Conservation (phyloP, 2,888 invertebrate genomes). For the Habroteleia sp. region DNA sequence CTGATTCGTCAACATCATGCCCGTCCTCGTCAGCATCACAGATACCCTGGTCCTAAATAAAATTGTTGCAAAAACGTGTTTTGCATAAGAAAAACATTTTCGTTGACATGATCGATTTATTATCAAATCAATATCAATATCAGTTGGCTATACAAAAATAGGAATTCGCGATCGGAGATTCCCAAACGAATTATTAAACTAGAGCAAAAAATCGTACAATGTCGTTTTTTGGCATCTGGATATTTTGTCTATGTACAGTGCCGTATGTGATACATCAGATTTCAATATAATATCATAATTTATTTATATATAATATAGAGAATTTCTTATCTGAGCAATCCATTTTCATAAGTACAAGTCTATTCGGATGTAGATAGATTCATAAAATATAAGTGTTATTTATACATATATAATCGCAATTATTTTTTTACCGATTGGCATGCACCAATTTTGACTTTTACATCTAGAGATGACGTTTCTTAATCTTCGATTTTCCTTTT, state of each 20-base stretch:
- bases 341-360: constrained; percentile 52
- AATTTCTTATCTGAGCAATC: constrained; percentile 52
- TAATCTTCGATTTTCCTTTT: not conserved
- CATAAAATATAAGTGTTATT: constrained; percentile 55
- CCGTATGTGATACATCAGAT: constrained; percentile 20
- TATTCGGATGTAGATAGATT: constrained; percentile 47
- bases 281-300: constrained; percentile 17
- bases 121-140: constrained; percentile 27
- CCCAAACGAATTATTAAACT: constrained; percentile 31
- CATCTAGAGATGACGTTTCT: constrained; percentile 9
- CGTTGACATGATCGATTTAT: constrained; percentile 35
- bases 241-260: constrained; percentile 48
- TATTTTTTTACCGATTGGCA: not conserved
- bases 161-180: constrained; percentile 31
- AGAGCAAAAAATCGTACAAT: constrained; percentile 43
- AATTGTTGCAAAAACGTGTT: constrained; percentile 27
- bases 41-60: constrained; percentile 56
- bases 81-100: constrained; percentile 26
- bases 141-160: constrained; percentile 45
- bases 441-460: constrained; percentile 24
- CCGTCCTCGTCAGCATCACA: constrained; percentile 45
- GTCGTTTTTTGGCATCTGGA: constrained; percentile 57
- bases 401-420: constrained; percentile 20
- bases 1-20: constrained; percentile 34
- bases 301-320: constrained; percentile 43